phyloP scores from a whole-genome alignment of 2,888 invertebrate species.

The Melikaiella ostensackeni region DNA sequence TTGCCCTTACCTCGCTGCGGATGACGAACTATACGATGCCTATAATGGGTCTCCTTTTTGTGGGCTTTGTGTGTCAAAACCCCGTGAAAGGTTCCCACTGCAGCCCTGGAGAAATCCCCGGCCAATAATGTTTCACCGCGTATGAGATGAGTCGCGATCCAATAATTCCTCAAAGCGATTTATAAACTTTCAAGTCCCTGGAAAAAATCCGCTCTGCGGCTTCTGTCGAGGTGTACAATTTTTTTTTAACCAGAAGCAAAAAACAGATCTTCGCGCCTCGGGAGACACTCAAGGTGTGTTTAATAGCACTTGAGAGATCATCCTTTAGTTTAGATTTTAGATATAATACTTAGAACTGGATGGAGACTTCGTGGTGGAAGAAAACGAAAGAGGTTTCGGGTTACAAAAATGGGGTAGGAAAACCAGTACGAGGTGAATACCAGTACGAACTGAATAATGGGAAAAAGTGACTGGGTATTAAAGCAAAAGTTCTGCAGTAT shows the following conservation, averaged over 20 bases:
- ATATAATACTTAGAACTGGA: neutral
- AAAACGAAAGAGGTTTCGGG: neutral
- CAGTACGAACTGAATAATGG: neutral
- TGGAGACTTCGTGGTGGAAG: neutral
- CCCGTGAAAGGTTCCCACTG: constrained; percentile 64
- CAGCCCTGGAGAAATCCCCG: constrained; percentile 60
- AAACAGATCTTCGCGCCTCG: neutral
- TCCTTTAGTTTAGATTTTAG: constrained; percentile 1
- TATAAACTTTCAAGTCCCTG: constrained; percentile 51
- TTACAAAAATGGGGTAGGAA: neutral
- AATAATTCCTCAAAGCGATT: constrained; percentile 42
- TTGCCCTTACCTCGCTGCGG: constrained; percentile 48
- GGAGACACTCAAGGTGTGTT: constrained; percentile 4
- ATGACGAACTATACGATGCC: constrained; percentile 54
- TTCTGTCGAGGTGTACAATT: constrained; percentile 7
- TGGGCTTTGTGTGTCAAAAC: constrained; percentile 63
- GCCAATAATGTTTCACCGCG: constrained; percentile 64
- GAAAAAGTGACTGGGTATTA: too few relatives aligned
- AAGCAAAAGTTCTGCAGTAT: too few relatives aligned
- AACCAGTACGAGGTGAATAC: neutral
- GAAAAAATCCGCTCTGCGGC: constrained; percentile 47
- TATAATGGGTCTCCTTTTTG: constrained; percentile 65
- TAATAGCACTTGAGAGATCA: constrained; percentile 30
- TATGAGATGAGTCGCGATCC: constrained; percentile 46
- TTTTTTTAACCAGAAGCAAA: neutral